Evolutionary conservation across 2,797 vertebrate species (phyloP), one percentile per base, ranked within the genome.

Genomic region (Sciaenops ocellatus): DNA sequence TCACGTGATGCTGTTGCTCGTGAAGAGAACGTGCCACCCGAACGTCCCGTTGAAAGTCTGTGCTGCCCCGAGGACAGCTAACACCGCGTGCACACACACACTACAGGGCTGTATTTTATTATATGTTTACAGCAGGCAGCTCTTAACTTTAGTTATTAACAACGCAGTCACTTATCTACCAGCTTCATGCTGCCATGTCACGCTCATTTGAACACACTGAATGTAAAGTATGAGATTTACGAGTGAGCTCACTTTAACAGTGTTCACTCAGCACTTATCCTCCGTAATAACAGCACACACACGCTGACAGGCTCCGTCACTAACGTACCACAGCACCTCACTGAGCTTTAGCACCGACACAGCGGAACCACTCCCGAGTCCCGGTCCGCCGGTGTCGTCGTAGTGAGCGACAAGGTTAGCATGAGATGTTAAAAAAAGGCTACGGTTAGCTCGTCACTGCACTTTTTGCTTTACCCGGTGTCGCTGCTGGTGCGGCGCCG

Each of bases 381-480:
- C 12, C 1, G 4, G 22, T 15, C 28, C 47, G 8, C 16, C 3
- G 15, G n/a, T n/a, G n/a, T n/a, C n/a, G n/a, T n/a, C n/a, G n/a
- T n/a, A n/a, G n/a, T 24, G 5, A 11, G 42, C 22, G 1, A 22
- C 42, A 1, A 6, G 11, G 61, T 69, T 76, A 72, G 41, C 77
- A 20, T 30, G 7, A 13, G 8, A 11, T 38, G 24, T 17, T 38
- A 15, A 24, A 11, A 18, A 42, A 16, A 6, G 10, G 64, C 38
- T 47, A 41, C 28, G 38, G 56, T 57, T 65, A 75, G 62, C 69
- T 57, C 16, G 28, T n/a, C 51, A 16, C 0, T 10, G 42, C 55
- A 51, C 24, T 77, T 57, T 38, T 2, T 17, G 41, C 16, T 66
- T 85, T 89, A 94, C 93, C 91, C 74, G 87, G 68, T 78, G 52